phyloP scores from a whole-genome alignment of 2,888 invertebrate species.

The Leucophenga maculata region DNA sequence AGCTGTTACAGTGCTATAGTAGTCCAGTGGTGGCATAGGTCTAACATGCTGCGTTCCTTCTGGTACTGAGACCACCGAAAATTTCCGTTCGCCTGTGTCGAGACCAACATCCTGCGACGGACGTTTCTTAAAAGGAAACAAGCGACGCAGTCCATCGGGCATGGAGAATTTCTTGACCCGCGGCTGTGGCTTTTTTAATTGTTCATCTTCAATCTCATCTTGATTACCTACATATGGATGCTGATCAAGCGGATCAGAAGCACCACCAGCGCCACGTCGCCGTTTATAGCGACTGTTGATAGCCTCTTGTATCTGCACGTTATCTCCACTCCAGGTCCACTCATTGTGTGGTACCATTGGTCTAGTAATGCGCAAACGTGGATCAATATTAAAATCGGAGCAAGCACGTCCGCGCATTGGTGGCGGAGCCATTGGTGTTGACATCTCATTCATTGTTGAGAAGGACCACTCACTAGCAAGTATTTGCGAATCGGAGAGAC shows the following conservation, averaged over 20 bases:
- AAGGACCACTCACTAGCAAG: slow-evolving; percentile 80
- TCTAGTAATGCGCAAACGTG: slow-evolving; percentile 46
- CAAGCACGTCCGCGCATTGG: slow-evolving; percentile 75
- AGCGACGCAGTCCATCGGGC: slow-evolving; percentile 67
- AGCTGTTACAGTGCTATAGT: slow-evolving; percentile 64
- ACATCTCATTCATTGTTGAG: slow-evolving; percentile 63
- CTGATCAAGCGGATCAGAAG: slow-evolving; percentile 36
- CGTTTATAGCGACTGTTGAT: slow-evolving; percentile 67
- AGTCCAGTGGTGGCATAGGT: slow-evolving; percentile 49
- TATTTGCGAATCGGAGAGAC: slow-evolving; percentile 83
- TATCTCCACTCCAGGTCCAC: slow-evolving; percentile 73
- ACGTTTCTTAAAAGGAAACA: slow-evolving; percentile 69
- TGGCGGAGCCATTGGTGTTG: slow-evolving; percentile 71
- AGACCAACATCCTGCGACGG: slow-evolving; percentile 56
- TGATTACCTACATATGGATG: slow-evolving; percentile 56
- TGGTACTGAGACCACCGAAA: slow-evolving; percentile 67
- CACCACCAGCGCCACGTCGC: slow-evolving; percentile 50
- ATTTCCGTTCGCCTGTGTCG: slow-evolving; percentile 55
- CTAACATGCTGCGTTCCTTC: slow-evolving; percentile 51
- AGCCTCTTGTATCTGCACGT: slow-evolving; percentile 71
- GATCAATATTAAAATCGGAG: slow-evolving; percentile 74
- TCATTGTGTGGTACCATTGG: slow-evolving; percentile 63
- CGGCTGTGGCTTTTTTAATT: slow-evolving; percentile 44
- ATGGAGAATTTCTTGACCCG: slow-evolving; percentile 69
- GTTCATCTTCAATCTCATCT: slow-evolving; percentile 52